Percentiles rank a stretch among this genome's conserved stretches.
phyloP scores from a whole-genome alignment of 2,888 invertebrate species.

The Chaetogeoica ovagalla region DNA sequence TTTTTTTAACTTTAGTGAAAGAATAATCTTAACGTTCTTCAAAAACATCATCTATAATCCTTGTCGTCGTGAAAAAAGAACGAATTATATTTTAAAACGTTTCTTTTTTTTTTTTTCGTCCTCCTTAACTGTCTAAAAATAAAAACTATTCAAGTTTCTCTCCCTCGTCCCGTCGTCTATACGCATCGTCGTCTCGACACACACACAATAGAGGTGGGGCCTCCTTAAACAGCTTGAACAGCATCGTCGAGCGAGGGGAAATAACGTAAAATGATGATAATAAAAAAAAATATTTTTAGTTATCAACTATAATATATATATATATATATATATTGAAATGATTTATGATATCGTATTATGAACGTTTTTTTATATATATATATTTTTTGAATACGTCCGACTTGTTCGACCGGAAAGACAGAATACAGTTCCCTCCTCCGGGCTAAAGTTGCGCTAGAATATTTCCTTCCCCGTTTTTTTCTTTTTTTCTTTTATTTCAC shows the following conservation, averaged over 20 bases:
- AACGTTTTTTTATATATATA: constrained; percentile 13
- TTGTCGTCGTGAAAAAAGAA: constrained; percentile 46
- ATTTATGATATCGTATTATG: constrained; percentile 46
- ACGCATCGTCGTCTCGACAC: background rate
- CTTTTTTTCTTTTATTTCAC: background rate
- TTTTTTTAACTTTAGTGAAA: background rate
- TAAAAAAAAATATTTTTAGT: constrained; percentile 51
- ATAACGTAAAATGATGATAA: constrained; percentile 49
- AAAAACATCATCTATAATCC: constrained; percentile 46
- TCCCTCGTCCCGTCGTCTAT: no score
- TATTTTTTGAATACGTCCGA: constrained; percentile 31
- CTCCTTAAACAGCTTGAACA: constrained; percentile 25
- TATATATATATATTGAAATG: constrained; percentile 26
- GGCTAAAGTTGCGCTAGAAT: constrained; percentile 39
- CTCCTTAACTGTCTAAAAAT: constrained; percentile 10
- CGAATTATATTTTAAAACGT: constrained; percentile 37
- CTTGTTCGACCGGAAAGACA: constrained; percentile 44
- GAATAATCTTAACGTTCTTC: constrained; percentile 24
- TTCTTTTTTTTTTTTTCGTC: no score
- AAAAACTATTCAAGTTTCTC: constrained; percentile 17
- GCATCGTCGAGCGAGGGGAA: constrained; percentile 5
- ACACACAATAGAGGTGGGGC: constrained; percentile 17
- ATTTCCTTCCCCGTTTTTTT: constrained; percentile 25
- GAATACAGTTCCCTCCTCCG: background rate
- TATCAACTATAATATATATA: constrained; percentile 34